Base-by-base conservation (phyloP, 2,797 vertebrate species). In the Enteromius argenteus region DNA sequence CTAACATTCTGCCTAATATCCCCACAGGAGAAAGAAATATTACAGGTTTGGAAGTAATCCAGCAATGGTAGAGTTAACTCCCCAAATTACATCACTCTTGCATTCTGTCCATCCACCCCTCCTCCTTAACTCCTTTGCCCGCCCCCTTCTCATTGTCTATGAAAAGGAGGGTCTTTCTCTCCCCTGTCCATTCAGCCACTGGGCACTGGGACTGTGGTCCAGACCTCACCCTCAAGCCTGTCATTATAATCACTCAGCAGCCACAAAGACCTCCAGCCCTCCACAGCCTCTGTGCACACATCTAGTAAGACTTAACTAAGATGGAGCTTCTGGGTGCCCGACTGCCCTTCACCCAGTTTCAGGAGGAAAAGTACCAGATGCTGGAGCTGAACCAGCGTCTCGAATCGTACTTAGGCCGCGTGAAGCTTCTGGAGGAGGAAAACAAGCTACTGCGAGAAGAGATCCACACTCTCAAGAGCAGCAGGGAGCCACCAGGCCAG, bases 341-440 rank as follows among this genome's bases (percentile, higher is more conserved):
- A 13, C 86, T 71, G 85, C 56, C 72, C 37, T 79, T 85, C 39
- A 71, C 80, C 74, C 88, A 83, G 49, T 62, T 93, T 82, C 95
- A 94, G 0, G 95, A 96, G 66, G 96, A 98, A 79, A 97, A 96
- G 39, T 91, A 96, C 42, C 96, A 98, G 92, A 96, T 99, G 97
- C 95, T 97, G 93, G 95, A 95, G 88, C 96, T 99, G 87, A 99
- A 99, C 93, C 94, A 90, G 66, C 94, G 98, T 17, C 93, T 99
- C 85, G 97, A 97, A 86, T 93, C 94, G 2, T 99, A 99, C 87
- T 91, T 99, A 91, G 93, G 93, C 85, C 92, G 96, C 2, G 97
- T 99, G 79, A 96, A 97, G 91, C 91, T 94, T 76, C 92, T 99
- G 67, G 97, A 99, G 87, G 96, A 97, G 90, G 97, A 98, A 85